A percentile compares a stretch with the other conserved stretches of the same genome.
Conservation (phyloP, 64 coral and sea anemone genomes). For the Orbicella faveolata region DNA sequence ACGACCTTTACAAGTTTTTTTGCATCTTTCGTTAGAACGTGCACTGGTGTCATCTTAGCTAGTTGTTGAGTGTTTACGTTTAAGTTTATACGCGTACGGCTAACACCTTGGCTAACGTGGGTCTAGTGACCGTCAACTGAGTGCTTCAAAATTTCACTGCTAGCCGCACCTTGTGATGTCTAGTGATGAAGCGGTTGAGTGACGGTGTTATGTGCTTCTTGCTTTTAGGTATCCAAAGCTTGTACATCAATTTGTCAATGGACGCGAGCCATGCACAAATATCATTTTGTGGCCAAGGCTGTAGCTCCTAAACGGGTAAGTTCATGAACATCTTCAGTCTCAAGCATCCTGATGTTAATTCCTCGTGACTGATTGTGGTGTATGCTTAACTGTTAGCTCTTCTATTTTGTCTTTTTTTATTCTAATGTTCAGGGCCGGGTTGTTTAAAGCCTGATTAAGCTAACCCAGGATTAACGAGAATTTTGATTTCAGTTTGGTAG, state of each 20-base stretch:
- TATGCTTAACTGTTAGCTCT: not conserved
- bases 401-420: not conserved
- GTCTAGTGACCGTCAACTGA: too few species aligned
- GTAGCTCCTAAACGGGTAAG: constrained; percentile 97
- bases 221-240: constrained; percentile 91
- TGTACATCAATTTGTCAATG: constrained; percentile 97
- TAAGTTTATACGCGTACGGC: too few species aligned
- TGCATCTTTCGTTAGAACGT: too few species aligned
- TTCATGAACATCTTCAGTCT: not conserved
- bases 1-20: too few species aligned
- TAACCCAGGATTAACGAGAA: too few species aligned
- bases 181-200: not conserved
- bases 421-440: not conserved
- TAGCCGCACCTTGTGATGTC: not conserved
- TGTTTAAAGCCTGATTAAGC: too few species aligned
- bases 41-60: too few species aligned
- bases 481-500: too few species aligned
- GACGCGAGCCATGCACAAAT: constrained; percentile 99
- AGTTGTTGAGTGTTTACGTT: too few species aligned
- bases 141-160: not conserved
- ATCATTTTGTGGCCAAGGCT: constrained; percentile 95
- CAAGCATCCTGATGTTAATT: too few species aligned
- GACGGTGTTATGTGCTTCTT: not conserved
- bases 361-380: not conserved
- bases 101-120: too few species aligned